Base-by-base conservation (phyloP, 2,797 vertebrate genomes). In the Huso huso region DNA sequence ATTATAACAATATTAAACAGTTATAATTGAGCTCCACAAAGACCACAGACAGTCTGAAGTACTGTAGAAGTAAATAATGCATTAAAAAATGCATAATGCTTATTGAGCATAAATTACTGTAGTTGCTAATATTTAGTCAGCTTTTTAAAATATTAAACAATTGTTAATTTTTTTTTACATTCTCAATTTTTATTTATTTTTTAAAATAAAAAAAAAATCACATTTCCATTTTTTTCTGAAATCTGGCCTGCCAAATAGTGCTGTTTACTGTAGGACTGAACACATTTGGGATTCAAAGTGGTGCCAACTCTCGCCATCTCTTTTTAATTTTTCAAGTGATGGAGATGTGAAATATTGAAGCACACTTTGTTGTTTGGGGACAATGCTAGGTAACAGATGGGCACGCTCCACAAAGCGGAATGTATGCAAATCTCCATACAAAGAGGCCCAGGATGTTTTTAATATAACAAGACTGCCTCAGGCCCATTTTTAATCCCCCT, bases 401-500 rank as follows among this genome's bases (percentile, higher is more conserved):
- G 91, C 83, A 79, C 80, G 83, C 77, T 81, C 88, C 85, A 89
- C 86, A 87, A 88, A 83, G 89, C 89, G 87, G 87, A 74, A 81
- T 86, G 88, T 90, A 89, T 96, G 92, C 84, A 91, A 94, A 94
- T 93, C 91, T 93, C 84, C 84, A 88, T 94, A 92, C 92, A 91
- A 92, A 95, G 92, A 91, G 91, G 89, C 90, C 90, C 82, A 87
- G 95, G 93, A 92, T 90, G 93, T 92, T 93, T 95, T 94, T 90
- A 93, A 93, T 94, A 91, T 90, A 91, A 82, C 90, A 87, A 90
- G 82, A 90, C 89, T 78, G 95, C 95, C 96, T 93, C 89, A 23
- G 93, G 96, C 92, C 91, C 82, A 90, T 92, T 95, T 94, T 91
- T 93, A 95, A 93, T 94, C 95, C 92, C 89, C 87, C 79, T 90